Percentiles rank a stretch among this genome's conserved stretches.
Conservation (phyloP, 2,797 vertebrate species). For the Onychomys leucogaster region DNA sequence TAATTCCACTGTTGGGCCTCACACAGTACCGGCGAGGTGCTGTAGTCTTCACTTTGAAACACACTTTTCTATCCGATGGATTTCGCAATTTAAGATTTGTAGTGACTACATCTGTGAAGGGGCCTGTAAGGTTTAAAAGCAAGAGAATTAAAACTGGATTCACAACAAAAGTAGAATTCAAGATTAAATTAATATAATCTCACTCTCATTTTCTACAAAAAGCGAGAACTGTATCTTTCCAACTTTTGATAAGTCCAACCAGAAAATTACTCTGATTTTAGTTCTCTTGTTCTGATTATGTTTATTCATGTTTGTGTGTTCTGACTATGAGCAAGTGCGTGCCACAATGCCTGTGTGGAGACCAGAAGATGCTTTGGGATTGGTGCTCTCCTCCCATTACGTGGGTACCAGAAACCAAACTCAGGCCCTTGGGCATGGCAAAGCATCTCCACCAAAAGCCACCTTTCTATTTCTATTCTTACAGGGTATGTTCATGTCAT, state of each 20-base stretch:
- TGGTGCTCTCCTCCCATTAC: neutral
- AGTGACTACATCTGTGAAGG: constrained; percentile 99
- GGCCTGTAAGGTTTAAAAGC: constrained; percentile 89
- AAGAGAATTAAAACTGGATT: constrained; percentile 30
- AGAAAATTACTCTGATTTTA: neutral
- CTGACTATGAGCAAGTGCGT: neutral
- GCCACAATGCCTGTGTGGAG: neutral
- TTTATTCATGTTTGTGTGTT: neutral
- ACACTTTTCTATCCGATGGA: constrained; percentile 97
- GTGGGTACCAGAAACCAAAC: neutral
- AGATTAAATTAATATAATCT: constrained; percentile 39
- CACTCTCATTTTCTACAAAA: neutral
- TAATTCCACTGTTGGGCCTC: constrained; percentile 97
- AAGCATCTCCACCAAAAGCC: neutral
- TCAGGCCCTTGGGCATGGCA: neutral
- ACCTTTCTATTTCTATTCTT: neutral
- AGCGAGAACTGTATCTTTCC: constrained; percentile 23
- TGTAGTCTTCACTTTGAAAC: constrained; percentile 99
- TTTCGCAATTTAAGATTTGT: constrained; percentile 98
- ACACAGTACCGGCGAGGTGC: constrained; percentile 98
- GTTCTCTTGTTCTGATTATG: neutral
- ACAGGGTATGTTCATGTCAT: neutral
- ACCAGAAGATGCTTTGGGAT: neutral
- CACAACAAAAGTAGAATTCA: constrained; percentile 61
- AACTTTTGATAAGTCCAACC: constrained; percentile 21